Percentiles rank a stretch among this genome's conserved stretches.
These are phyloP conservation scores for Cepaea nemoralis DNA, from an alignment of 1,140 invertebrate species.

Conservation along the genomic window DNA sequence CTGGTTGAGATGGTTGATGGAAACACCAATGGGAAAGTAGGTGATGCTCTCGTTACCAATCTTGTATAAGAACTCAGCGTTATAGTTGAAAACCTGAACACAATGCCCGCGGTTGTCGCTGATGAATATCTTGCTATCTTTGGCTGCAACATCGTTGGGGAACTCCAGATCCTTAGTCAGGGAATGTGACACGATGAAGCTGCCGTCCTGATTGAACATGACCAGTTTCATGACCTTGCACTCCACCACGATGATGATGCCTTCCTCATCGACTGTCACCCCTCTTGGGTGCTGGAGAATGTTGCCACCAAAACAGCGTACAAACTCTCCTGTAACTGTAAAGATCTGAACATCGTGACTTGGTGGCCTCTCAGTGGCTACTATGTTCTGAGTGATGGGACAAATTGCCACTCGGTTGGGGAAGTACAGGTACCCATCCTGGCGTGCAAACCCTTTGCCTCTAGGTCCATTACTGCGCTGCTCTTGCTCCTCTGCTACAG, in stretches of 20 bases:
- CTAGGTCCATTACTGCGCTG: constrained; percentile 7
- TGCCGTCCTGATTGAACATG: constrained; percentile 97
- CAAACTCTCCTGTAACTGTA: constrained; percentile 99
- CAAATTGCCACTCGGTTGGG: constrained; percentile 98
- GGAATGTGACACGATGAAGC: constrained; percentile 96
- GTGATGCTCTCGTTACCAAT: constrained; percentile 99
- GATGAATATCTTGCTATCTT: constrained; percentile 99
- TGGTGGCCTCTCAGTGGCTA: constrained; percentile 97
- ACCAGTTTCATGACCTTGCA: constrained; percentile 99
- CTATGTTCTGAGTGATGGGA: constrained; percentile 95
- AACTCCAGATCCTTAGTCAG: constrained; percentile 99
- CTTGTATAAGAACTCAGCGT: constrained; percentile 94
- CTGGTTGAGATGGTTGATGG: constrained; percentile 95
- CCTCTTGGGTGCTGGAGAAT: constrained; percentile 98
- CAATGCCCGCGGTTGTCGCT: constrained; percentile 99
- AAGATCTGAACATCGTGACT: constrained; percentile 98
- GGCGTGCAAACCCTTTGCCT: constrained; percentile 60
- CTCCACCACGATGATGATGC: constrained; percentile 97
- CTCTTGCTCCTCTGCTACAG: constrained; percentile 28
- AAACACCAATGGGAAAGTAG: constrained; percentile 99
- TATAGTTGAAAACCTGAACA: constrained; percentile 99
- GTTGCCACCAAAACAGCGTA: constrained; percentile 99
- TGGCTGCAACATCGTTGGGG: constrained; percentile 95
- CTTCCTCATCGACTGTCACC: constrained; percentile 94
- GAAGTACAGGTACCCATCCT: constrained; percentile 96